Percentiles rank a stretch among this genome's conserved stretches.
Conservation (phyloP, 2,113 vertebrate genomes). For the Semicossyphus pulcher region DNA sequence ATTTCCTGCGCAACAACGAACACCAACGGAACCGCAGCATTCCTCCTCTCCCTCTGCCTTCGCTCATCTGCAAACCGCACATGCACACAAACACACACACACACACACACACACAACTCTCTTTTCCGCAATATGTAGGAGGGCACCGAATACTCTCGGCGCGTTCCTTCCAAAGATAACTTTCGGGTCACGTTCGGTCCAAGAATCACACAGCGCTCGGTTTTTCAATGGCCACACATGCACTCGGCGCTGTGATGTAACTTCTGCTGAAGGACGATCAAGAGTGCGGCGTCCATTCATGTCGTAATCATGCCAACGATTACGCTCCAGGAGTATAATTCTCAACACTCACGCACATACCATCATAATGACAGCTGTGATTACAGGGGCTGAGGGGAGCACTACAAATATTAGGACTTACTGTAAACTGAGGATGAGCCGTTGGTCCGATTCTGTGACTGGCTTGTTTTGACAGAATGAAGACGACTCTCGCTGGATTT, state of each 20-base stretch:
- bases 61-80: slow-evolving; percentile 66
- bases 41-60: slow-evolving; percentile 66
- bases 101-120: slow-evolving; percentile 2
- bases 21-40: slow-evolving; percentile 74
- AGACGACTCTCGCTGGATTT: slow-evolving; percentile 24
- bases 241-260: slow-evolving; percentile 68
- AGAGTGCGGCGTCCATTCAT: slow-evolving; percentile 58
- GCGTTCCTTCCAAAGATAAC: slow-evolving; percentile 69
- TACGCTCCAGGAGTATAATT: slow-evolving; percentile 73
- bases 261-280: slow-evolving; percentile 54
- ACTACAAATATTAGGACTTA: slow-evolving; percentile 41
- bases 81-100: slow-evolving; percentile 5
- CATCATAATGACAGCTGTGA: slow-evolving; percentile 70
- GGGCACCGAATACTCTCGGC: slow-evolving; percentile 46
- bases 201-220: slow-evolving; percentile 64
- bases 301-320: slow-evolving; percentile 67
- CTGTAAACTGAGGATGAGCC: slow-evolving; percentile 20
- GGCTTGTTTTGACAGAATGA: slow-evolving; percentile 54
- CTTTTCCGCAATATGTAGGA: slow-evolving; percentile 54
- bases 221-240: slow-evolving; percentile 61
- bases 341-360: slow-evolving; percentile 72
- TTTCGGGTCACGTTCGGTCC: slow-evolving; percentile 53
- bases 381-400: slow-evolving; percentile 56
- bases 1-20: slow-evolving; percentile 67
- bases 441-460: slow-evolving; percentile 32